These are phyloP conservation scores for Acanthornis magna DNA, from an alignment of 2,797 vertebrate genomes.

Conservation along the genomic window DNA sequence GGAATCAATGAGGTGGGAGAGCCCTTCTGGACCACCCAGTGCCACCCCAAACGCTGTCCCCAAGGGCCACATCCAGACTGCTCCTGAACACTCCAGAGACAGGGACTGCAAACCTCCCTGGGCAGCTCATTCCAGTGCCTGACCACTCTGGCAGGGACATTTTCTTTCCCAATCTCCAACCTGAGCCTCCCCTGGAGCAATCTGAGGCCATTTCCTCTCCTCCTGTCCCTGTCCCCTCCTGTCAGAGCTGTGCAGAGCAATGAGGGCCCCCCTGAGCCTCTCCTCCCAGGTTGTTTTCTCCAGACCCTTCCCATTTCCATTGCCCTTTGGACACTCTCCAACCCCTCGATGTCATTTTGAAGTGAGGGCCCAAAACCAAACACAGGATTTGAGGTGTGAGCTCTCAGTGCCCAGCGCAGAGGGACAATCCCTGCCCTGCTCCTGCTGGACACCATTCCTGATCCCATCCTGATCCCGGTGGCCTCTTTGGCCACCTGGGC, in stretches of 20 bases:
- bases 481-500: neutral
- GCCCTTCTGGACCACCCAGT: rapidly evolving
- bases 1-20: rapidly evolving
- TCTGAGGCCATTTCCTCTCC: neutral
- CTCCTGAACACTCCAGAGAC: neutral
- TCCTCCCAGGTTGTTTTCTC: neutral
- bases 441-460: neutral
- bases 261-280: neutral
- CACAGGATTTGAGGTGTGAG: too few relatives aligned
- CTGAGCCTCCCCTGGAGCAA: neutral
- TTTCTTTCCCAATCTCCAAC: neutral
- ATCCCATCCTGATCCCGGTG: neutral
- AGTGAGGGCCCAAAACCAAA: neutral
- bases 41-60: neutral
- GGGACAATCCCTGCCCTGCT: neutral
- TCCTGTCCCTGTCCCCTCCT: neutral
- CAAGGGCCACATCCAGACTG: neutral
- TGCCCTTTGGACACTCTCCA: rapidly evolving
- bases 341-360: neutral
- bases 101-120: neutral
- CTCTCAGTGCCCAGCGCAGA: neutral
- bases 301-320: neutral
- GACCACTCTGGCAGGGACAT: neutral
- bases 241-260: neutral
- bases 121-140: neutral